Conservation (phyloP, 1,140 invertebrate species). For the Geopemphigus sp. region DNA sequence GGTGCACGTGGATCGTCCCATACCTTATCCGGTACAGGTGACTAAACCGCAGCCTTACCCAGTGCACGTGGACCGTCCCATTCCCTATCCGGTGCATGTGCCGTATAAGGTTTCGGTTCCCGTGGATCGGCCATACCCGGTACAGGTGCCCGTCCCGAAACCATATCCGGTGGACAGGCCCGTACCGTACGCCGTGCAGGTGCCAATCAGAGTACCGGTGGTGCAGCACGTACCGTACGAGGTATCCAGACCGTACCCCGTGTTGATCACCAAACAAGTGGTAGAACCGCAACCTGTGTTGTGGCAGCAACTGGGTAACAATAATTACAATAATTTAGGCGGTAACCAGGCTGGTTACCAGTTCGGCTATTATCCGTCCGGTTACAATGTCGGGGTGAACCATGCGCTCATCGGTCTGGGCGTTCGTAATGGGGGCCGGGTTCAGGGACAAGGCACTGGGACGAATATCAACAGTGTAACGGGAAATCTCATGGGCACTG, state of each 20-base stretch:
- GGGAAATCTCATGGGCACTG: background rate
- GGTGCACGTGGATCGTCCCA: constrained; percentile 11
- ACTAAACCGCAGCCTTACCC: constrained; percentile 17
- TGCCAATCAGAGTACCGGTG: constrained; percentile 22
- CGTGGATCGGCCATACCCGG: constrained; percentile 33
- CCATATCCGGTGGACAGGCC: constrained; percentile 41
- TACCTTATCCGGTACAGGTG: constrained; percentile 25
- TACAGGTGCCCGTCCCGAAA: constrained; percentile 9
- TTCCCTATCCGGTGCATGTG: constrained; percentile 35
- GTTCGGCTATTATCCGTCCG: background rate
- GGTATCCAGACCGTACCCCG: constrained; percentile 23
- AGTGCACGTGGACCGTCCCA: constrained; percentile 19
- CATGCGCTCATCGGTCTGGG: constrained; percentile 22
- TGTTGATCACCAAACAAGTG: background rate
- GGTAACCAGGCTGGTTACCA: constrained; percentile 8
- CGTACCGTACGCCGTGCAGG: constrained; percentile 26
- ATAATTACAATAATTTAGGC: background rate
- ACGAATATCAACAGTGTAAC: too few species aligned
- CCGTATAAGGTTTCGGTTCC: constrained; percentile 38
- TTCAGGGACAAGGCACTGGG: background rate
- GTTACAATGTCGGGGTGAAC: constrained; percentile 29
- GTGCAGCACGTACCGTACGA: constrained; percentile 23
- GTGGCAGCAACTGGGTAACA: constrained; percentile 11
- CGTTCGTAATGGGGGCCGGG: background rate
- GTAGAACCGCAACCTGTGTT: constrained; percentile 16